These are phyloP conservation scores for Pterocles burchelli DNA, from an alignment of 2,113 vertebrate species.

Conservation along the genomic window DNA sequence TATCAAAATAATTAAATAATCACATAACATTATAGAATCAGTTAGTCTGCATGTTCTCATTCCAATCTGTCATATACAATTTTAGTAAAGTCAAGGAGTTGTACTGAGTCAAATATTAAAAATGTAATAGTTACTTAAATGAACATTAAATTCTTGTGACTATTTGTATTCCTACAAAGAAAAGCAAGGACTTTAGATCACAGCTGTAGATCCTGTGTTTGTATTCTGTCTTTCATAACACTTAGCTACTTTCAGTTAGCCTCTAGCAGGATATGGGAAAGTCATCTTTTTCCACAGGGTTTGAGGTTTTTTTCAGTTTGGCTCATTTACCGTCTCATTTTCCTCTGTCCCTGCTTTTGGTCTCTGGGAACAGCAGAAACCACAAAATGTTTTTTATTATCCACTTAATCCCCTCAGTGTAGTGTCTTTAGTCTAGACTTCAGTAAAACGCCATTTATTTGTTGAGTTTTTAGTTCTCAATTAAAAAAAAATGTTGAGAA, in stretches of 20 bases:
- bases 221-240: not conserved
- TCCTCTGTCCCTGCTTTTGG: constrained; percentile 1
- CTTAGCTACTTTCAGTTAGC: not conserved
- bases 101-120: not conserved
- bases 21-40: not conserved
- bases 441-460: constrained; percentile 26
- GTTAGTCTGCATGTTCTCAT: not conserved
- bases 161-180: not conserved
- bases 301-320: not conserved
- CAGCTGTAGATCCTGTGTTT: not conserved
- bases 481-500: not conserved
- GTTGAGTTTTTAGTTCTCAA: constrained; percentile 16
- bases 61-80: not conserved
- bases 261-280: not conserved
- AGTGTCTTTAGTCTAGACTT: constrained; percentile 40
- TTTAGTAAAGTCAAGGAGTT: not conserved
- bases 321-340: not conserved
- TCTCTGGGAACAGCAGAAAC: constrained; percentile 45
- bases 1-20: not conserved
- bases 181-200: not conserved
- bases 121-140: not conserved
- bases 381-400: constrained; percentile 49
- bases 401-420: constrained; percentile 4
- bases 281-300: not conserved
- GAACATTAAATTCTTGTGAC: not conserved